A percentile compares a stretch with the other conserved stretches of the same genome.
Conservation (phyloP, 2,888 invertebrate species). For the Gasteruption jaculator region DNA sequence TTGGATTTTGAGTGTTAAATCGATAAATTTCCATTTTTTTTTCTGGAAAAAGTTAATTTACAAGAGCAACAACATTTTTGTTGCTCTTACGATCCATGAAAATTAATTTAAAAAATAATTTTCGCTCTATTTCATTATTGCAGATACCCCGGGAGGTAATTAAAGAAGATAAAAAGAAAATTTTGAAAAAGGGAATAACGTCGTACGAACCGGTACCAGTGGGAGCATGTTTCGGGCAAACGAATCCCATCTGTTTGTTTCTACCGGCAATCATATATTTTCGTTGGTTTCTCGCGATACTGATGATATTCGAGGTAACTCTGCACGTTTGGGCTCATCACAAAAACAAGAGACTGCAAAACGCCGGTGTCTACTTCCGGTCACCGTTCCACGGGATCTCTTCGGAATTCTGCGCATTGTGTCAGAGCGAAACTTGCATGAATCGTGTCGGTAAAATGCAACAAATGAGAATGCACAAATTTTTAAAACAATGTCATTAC, state of each 20-base stretch:
- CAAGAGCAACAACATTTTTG: too few species aligned
- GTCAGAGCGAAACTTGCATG: slow-evolving; percentile 61
- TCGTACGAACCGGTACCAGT: slow-evolving; percentile 31
- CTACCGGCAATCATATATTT: slow-evolving; percentile 40
- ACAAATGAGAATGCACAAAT: slow-evolving; percentile 56
- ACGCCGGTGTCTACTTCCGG: slow-evolving; percentile 61
- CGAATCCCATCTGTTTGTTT: slow-evolving; percentile 40
- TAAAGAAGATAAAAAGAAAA: too few species aligned
- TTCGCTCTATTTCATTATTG: too few species aligned
- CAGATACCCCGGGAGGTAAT: slow-evolving; percentile 42
- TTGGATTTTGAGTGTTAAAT: too few species aligned
- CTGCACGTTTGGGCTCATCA: slow-evolving; percentile 67
- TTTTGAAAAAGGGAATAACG: slow-evolving; percentile 18
- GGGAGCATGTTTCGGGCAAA: slow-evolving; percentile 39
- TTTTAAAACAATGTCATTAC: slow-evolving; percentile 41
- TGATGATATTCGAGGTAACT: slow-evolving; percentile 55
- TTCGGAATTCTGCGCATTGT: slow-evolving; percentile 66
- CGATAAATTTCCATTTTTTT: too few species aligned
- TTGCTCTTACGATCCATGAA: too few species aligned
- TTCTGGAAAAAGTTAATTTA: too few species aligned
- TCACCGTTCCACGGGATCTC: slow-evolving; percentile 68
- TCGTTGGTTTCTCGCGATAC: slow-evolving; percentile 50
- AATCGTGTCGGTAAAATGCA: slow-evolving; percentile 64
- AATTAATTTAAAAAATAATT: too few species aligned
- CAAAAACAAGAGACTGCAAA: slow-evolving; percentile 60